Evolutionary conservation across 2,113 vertebrate species (phyloP), one percentile per base, ranked within the genome.

Genomic region (Amblyornis subalaris): DNA sequence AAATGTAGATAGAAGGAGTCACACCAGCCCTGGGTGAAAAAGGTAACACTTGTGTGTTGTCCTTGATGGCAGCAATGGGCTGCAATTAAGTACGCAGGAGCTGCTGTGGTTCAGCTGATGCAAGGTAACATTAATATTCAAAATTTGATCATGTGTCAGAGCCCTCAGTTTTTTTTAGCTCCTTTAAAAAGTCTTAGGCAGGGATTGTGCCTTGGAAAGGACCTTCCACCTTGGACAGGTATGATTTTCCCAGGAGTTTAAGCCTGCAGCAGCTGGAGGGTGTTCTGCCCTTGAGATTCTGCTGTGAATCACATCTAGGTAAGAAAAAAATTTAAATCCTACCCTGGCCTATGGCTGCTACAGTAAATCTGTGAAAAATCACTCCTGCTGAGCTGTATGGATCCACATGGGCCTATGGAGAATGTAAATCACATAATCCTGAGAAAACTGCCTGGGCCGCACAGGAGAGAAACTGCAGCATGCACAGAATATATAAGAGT

Each of bases 351-450:
- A 38, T 90, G 69, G 9, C 44, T 90, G 28, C 15, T 78, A 31
- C 28, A 67, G 40, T 71, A 91, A 93, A 94, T 86, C 58, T 62
- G 31, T 86, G 78, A 92, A 42, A 90, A 90, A 82, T 84, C 70
- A n/a, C 57, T 90, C 44, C 45, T 75, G 70, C 69, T 74, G 93
- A 92, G 85, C 69, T 36, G 12, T 57, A 33, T 88, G 82, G 83
- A 83, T 93, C 57, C 69, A 36, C 45, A 42, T 1, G 73, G 58
- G 33, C 19, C 53, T 71, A 38, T 50, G 42, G 25, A 48, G 85
- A 90, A 77, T 75, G 36, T 67, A 87, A 91, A 90, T 89, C 71
- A 74, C 71, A 61, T 66, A 82, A 85, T 64, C 38, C 83, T 58
- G 72, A 85, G 42, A 77, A 83, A 85, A 51, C 60, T 66, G 31